Evolutionary conservation across 2,797 vertebrate species (phyloP), one percentile per base, ranked within the genome.

Genomic region (Anolis apletophallus): DNA sequence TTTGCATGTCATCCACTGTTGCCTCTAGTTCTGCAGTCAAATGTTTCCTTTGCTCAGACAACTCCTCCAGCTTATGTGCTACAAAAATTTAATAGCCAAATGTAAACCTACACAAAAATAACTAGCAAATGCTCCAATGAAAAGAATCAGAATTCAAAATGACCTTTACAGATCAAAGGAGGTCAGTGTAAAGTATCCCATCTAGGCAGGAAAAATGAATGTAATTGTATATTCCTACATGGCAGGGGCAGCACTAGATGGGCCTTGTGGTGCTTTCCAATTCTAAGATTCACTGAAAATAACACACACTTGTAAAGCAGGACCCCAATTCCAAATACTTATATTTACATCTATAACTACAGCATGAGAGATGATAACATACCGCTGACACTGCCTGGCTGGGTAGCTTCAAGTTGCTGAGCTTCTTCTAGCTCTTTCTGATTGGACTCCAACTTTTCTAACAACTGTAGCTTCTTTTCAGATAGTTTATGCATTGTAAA

Each of bases 381-480:
- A 87, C 85, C 80, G 69, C 12, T 77, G 52, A 77, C 14, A 82
- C 34, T 87, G 61, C 72, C 73, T 57, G 85, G 34, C 2, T 77
- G 61, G 19, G 26, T 23, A 69, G 64, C 29, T 57, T 26, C 50
- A 76, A 87, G 52, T 46, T 59, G 46, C 61, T 77, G 52, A 57
- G 74, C 54, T 69, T 87, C 72, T 59, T 87, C 57, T 76, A 82
- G 80, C 52, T 77, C 61, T 87, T 68, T 84, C 69, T 55, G 46
- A 80, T 64, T 84, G 54, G 77, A 68, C 84, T 88, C 82, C 34
- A 88, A 14, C 55, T 73, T 69, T 76, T 80, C 14, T 11, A 85
- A 12, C 29, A 85, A 67, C n/a, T 76, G 9, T 26, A 57, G 5
- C 46, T 75, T 81, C 40, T 57, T 50, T 32, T 80, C 21, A 3